Evolutionary conservation across 2,797 vertebrate species (phyloP), one percentile per base, ranked within the genome.

Genomic region (Micropoecilia bifurca): DNA sequence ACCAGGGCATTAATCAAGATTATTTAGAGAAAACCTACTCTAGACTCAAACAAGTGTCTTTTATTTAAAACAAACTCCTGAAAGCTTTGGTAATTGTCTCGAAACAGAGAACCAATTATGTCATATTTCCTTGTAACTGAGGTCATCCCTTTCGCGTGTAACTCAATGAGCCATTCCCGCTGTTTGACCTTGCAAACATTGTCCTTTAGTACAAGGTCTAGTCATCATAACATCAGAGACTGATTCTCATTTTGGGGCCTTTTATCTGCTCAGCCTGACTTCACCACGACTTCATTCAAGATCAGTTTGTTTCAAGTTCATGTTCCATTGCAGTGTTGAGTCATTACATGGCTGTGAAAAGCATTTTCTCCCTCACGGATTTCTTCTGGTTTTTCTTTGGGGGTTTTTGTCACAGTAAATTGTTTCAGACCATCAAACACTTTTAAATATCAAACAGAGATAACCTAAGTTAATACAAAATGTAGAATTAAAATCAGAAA

Each of bases 231-330:
- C 59, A 61, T 33, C 28, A 33, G 28, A 61, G 59, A 61, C 10
- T 10, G 61, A 66, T 66, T 2, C 30, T 36, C 59, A 30, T 33
- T 20, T 33, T 9, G 18, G 33, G 61, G 59, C 59, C 30, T 66
- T 36, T 66, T 66, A 20, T 66, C 61, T 10, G 33, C 61, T 66
- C 61, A 36, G 18, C 16, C 61, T 39, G 61, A 39, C 33, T 39
- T 18, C 61, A 18, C 8, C 30, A 39, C 7, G 9, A 33, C 33
- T 66, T 66, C 33, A 66, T 39, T 66, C 33, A 66, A 66, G 61
- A 66, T 66, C 61, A 66, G 61, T 39, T 66, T 39, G 16, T 66
- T 61, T 61, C 28, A 61, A 33, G 57, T 61, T 61, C 14, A n/a
- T 30, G 25, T 61, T 59, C n/a, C 22, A 25, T 28, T 16, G 22